Percentiles rank a stretch among this genome's conserved stretches.
Evolutionary conservation across 2,113 vertebrate genomes (phyloP).

Genomic region (Empidonax traillii): DNA sequence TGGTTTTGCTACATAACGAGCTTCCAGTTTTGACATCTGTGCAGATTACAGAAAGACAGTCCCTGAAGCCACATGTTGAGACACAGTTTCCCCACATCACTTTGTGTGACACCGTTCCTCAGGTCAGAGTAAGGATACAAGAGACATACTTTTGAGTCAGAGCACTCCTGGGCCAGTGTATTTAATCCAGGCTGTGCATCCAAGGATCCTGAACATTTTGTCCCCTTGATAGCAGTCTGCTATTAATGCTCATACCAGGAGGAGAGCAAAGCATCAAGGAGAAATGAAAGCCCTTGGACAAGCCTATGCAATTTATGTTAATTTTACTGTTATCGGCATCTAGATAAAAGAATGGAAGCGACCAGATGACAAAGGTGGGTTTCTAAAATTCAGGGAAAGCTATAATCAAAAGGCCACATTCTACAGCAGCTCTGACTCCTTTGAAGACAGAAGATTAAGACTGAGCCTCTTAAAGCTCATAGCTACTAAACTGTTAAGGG

Average conservation of each 20-base stretch:
- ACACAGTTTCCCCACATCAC: not conserved
- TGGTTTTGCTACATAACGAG: rapidly evolving
- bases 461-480: conserved; percentile 51
- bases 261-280: not conserved
- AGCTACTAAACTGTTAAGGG: conserved; percentile 53
- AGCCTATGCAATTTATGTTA: not conserved
- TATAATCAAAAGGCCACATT: conserved; percentile 38
- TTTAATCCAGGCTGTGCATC: not conserved
- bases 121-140: not conserved
- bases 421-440: conserved; percentile 27
- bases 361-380: not conserved
- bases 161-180: not conserved
- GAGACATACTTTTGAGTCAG: not conserved
- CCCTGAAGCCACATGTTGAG: not conserved
- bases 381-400: conserved; percentile 25
- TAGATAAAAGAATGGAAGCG: not conserved
- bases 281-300: not conserved
- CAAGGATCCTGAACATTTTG: not conserved
- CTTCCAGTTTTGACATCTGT: not conserved
- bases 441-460: conserved; percentile 64
- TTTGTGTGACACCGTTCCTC: not conserved
- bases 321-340: not conserved
- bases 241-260: not conserved
- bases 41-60: not conserved
- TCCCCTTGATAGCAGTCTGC: not conserved